Evolutionary conservation across 2,113 vertebrate genomes (phyloP).

Genomic region (Pelecanus crispus): DNA sequence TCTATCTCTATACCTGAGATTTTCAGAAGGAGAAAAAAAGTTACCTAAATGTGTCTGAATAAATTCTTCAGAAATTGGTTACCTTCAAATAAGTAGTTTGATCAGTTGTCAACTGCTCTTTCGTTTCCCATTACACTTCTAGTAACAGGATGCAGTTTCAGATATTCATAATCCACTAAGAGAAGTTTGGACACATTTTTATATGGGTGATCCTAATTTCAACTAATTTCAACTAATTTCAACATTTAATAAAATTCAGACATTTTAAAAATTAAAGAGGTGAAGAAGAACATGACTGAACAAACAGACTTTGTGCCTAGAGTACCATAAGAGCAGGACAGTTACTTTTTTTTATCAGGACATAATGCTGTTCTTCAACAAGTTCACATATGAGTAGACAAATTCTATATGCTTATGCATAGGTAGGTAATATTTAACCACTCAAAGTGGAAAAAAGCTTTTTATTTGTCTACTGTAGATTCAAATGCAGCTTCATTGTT

Average conservation of each 20-base stretch:
- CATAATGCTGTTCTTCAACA: neutral
- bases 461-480: neutral
- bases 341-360: neutral
- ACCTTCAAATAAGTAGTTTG: neutral
- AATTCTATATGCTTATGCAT: neutral
- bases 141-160: neutral
- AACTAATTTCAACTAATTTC: neutral
- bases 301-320: neutral
- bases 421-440: neutral
- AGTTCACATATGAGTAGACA: neutral
- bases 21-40: neutral
- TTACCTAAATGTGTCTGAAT: neutral
- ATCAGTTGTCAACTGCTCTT: neutral
- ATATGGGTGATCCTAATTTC: neutral
- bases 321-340: neutral
- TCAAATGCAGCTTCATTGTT: neutral
- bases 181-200: neutral
- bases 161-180: neutral
- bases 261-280: neutral
- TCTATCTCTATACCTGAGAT: neutral
- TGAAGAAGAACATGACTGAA: neutral
- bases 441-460: neutral
- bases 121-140: neutral
- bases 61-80: neutral
- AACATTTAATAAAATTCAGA: neutral